Percentiles rank a stretch among this genome's conserved stretches.
These are phyloP conservation scores for Equus przewalskii DNA, from an alignment of 2,113 vertebrate species.

Conservation along the genomic window DNA sequence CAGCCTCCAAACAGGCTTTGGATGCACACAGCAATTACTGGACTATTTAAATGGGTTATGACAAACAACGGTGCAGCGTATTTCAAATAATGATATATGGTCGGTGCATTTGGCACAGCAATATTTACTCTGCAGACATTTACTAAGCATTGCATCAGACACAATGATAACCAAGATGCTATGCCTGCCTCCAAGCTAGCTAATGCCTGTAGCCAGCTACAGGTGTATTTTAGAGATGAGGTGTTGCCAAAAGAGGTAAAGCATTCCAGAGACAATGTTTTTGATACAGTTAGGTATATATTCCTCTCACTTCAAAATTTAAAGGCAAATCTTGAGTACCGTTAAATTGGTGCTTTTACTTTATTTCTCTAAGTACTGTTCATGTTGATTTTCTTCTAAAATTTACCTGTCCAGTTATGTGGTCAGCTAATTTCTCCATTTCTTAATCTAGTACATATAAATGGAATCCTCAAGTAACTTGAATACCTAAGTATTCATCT, in stretches of 20 bases:
- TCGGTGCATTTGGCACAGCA: neutral
- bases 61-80: neutral
- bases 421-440: neutral
- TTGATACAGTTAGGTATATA: neutral
- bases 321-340: neutral
- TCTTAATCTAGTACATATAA: neutral
- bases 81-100: slow-evolving; percentile 25
- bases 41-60: slow-evolving; percentile 38
- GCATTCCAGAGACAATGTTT: neutral
- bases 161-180: neutral
- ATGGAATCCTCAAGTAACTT: neutral
- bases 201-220: neutral
- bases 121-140: neutral
- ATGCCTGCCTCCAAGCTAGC: neutral
- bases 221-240: neutral
- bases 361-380: slow-evolving; percentile 3
- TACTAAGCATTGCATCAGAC: neutral
- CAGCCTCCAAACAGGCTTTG: neutral
- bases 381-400: neutral
- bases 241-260: neutral
- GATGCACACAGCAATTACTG: neutral
- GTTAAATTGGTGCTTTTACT: neutral
- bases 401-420: neutral
- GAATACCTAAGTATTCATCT: neutral
- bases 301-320: slow-evolving; percentile 23